phyloP scores from a whole-genome alignment of 2,888 invertebrate species.

The Erebia ligea region DNA sequence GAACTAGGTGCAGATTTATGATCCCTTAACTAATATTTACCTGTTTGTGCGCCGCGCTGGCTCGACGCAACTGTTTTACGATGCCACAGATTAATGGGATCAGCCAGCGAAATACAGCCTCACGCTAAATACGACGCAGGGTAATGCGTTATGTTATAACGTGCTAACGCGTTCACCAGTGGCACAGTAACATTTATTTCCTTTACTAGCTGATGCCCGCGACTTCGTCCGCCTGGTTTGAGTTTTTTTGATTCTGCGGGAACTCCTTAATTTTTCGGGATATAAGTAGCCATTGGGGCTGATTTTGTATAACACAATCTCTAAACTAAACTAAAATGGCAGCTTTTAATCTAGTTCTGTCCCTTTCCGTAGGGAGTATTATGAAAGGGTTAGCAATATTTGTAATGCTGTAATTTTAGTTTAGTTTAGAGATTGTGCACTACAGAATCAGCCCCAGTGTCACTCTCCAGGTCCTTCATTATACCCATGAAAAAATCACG shows the following conservation, averaged over 20 bases:
- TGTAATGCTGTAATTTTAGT: too few species aligned
- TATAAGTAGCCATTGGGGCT: not conserved
- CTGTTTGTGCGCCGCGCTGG: slow-evolving; percentile 19
- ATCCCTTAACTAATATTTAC: slow-evolving; percentile 30
- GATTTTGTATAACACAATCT: too few species aligned
- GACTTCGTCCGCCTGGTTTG: too few species aligned
- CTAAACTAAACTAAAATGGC: too few species aligned
- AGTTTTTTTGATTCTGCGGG: too few species aligned
- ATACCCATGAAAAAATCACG: too few species aligned
- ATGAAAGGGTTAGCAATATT: too few species aligned
- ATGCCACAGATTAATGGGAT: slow-evolving; percentile 17
- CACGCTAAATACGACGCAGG: not conserved
- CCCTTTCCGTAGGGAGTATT: too few species aligned
- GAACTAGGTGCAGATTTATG: slow-evolving; percentile 28
- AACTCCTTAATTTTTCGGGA: not conserved
- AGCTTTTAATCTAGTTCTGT: too few species aligned
- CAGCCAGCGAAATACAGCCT: slow-evolving; percentile 2
- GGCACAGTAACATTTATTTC: not conserved
- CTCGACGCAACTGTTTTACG: slow-evolving; percentile 9
- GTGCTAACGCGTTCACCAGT: not conserved
- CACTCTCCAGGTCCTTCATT: too few species aligned
- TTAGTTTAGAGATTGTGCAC: too few species aligned
- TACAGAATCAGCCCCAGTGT: too few species aligned
- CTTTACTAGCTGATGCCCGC: not conserved
- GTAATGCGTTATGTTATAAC: slow-evolving; percentile 4